These are phyloP conservation scores for Phyto melanocephala DNA, from an alignment of 2,888 invertebrate species.

Conservation along the genomic window DNA sequence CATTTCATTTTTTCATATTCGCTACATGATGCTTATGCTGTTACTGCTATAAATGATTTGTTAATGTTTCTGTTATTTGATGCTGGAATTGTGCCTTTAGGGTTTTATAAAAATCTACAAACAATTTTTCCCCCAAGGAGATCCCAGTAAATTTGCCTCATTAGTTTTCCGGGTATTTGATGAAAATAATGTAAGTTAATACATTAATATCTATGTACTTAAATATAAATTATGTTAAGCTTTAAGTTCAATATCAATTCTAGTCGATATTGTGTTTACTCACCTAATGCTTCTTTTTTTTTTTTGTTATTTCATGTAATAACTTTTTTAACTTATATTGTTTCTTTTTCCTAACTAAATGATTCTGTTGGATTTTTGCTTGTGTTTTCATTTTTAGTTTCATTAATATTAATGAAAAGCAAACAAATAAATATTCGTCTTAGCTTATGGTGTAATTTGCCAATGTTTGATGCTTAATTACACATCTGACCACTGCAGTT, in stretches of 20 bases:
- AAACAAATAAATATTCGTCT: not conserved
- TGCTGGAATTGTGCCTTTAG: slow-evolving; percentile 79
- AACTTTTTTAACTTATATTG: not conserved
- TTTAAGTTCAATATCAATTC: not conserved
- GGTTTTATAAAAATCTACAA: slow-evolving; percentile 99
- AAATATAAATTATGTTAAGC: not conserved
- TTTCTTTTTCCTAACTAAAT: not conserved
- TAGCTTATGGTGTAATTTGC: not conserved
- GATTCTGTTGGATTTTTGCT: not conserved
- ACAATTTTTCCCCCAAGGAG: slow-evolving; percentile 99
- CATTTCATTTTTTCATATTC: not conserved
- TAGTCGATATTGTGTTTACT: not conserved
- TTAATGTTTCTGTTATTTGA: slow-evolving; percentile 10
- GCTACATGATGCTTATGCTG: not conserved
- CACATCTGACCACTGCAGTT: not conserved
- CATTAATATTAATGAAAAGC: too few relatives aligned
- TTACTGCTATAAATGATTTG: slow-evolving; percentile 31
- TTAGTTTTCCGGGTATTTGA: slow-evolving; percentile 99
- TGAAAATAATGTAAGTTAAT: slow-evolving; percentile 94
- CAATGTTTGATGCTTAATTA: slow-evolving; percentile 31
- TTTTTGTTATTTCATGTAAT: not conserved
- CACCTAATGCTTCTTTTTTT: not conserved
- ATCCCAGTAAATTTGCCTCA: slow-evolving; percentile 98
- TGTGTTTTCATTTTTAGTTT: not conserved
- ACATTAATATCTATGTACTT: not conserved